These are phyloP conservation scores for Yasuhikotakia modesta DNA, from an alignment of 2,797 vertebrate species.

Conservation along the genomic window DNA sequence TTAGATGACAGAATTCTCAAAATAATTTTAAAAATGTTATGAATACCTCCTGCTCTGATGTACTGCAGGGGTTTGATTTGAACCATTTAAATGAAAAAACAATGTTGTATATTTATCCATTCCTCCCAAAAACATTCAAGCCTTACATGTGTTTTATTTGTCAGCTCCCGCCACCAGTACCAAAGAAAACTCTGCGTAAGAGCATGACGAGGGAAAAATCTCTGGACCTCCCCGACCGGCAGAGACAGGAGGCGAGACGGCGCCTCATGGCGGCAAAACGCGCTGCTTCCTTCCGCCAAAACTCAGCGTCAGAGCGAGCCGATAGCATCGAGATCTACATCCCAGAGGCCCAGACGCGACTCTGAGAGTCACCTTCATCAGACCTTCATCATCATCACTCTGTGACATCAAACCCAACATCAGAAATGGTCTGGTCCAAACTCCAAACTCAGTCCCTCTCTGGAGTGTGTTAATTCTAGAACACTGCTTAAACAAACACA, in stretches of 20 bases:
- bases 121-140: no score
- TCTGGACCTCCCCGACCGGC: conserved; percentile 93
- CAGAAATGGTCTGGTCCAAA: conserved; percentile 11
- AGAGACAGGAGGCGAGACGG: conserved; percentile 91
- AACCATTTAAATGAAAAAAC: not conserved
- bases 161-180: conserved; percentile 89
- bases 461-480: not conserved
- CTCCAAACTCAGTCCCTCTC: not conserved
- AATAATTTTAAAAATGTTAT: no score
- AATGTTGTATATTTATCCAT: no score
- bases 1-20: no score
- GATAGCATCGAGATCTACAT: conserved; percentile 99
- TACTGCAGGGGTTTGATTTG: no score
- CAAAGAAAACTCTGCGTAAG: conserved; percentile 97
- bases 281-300: conserved; percentile 97
- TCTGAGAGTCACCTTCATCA: conserved; percentile 81
- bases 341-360: conserved; percentile 98
- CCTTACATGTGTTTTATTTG: not conserved
- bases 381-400: conserved; percentile 49
- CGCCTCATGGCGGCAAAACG: conserved; percentile 95
- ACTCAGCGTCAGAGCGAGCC: conserved; percentile 91
- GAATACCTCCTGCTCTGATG: no score
- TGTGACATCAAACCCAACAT: conserved; percentile 12
- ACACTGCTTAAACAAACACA: not conserved
- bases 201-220: conserved; percentile 92